Evolutionary conservation across 2,888 invertebrate species (phyloP).

Genomic region (Bombyx huttoni): DNA sequence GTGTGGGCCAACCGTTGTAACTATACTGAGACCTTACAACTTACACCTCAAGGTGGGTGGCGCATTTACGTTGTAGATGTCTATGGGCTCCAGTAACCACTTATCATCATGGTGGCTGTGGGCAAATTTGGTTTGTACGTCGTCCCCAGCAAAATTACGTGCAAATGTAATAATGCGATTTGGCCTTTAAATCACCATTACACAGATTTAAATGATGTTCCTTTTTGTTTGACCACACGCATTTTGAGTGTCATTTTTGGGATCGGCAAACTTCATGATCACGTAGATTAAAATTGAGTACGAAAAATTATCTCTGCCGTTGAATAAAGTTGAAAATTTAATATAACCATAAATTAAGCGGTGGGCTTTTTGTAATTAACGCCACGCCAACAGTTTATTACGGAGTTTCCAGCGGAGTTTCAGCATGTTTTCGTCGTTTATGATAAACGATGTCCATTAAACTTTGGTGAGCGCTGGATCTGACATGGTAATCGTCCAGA

Average conservation of each 20-base stretch:
- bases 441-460: conserved; percentile 1
- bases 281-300: background rate
- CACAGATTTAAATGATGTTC: too few relatives aligned
- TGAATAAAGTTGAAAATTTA: conserved; percentile 21
- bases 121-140: too few relatives aligned
- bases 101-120: too few relatives aligned
- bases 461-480: background rate
- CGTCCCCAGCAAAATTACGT: too few relatives aligned
- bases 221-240: background rate
- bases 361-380: conserved; percentile 19
- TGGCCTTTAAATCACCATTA: too few relatives aligned
- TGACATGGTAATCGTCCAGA: too few relatives aligned
- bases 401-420: conserved; percentile 3
- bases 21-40: too few relatives aligned
- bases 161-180: too few relatives aligned
- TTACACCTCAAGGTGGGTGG: too few relatives aligned
- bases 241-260: background rate
- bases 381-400: conserved; percentile 5
- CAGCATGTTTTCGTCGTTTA: conserved; percentile 9
- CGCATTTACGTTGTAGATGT: too few relatives aligned
- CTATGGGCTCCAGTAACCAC: too few relatives aligned
- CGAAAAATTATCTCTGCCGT: conserved; percentile 2
- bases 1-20: too few relatives aligned
- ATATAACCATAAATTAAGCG: conserved; percentile 18
- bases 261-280: background rate